These are phyloP conservation scores for Rhinopomastus cyanomelas DNA, from an alignment of 2,113 vertebrate species.

Conservation along the genomic window DNA sequence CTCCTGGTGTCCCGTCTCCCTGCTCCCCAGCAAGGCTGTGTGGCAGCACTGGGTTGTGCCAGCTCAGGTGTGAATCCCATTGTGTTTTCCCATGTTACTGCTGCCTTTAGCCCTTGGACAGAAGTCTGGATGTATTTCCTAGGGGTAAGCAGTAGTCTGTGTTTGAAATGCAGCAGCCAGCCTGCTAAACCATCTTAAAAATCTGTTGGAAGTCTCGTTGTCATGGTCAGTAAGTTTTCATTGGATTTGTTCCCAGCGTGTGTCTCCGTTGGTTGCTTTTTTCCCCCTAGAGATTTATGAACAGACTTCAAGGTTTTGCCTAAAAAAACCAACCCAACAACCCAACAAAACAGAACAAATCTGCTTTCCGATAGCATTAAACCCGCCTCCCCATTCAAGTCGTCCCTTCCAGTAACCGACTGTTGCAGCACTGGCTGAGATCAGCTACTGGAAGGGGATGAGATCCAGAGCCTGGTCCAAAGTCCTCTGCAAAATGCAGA, in stretches of 20 bases:
- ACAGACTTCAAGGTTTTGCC: not conserved
- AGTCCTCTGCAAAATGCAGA: not conserved
- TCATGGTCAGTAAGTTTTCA: not conserved
- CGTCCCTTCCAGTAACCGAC: not conserved
- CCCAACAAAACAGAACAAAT: not conserved
- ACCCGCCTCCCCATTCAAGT: not conserved
- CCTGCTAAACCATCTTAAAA: not conserved
- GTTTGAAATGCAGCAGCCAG: not conserved
- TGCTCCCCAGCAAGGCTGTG: not conserved
- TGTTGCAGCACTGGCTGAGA: not conserved
- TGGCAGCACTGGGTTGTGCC: not conserved
- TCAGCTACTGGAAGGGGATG: not conserved
- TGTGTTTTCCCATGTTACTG: not conserved
- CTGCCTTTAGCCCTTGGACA: not conserved
- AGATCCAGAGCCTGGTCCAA: not conserved
- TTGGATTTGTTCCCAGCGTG: conserved; percentile 1
- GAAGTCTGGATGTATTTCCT: not conserved
- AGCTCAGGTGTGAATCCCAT: not conserved
- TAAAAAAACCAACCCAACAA: not conserved
- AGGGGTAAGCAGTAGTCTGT: not conserved
- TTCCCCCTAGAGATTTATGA: not conserved
- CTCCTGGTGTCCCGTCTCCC: not conserved
- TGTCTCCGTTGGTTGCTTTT: not conserved
- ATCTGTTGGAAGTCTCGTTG: not conserved
- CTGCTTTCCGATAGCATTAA: conserved; percentile 30